Base-by-base conservation (phyloP, 1,140 invertebrate genomes). In the Condylostylus longicornis region DNA sequence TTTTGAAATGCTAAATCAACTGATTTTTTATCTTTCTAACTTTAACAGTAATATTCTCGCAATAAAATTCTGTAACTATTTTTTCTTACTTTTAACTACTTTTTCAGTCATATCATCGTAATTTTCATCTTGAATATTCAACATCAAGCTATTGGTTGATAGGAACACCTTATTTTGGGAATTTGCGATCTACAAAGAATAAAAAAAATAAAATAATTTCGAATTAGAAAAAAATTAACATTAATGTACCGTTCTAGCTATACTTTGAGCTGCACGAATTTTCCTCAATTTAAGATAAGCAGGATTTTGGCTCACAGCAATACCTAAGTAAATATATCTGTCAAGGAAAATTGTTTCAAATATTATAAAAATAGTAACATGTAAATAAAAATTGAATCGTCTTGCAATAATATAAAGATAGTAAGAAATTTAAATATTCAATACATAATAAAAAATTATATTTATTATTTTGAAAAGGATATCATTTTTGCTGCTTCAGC, bases 261-360 rank as follows among this genome's bases (percentile, higher is more conserved):
- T 98, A 53, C 80, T 90, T 57, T 98, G 93, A 4, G 96, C 88
- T 25, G 95, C 96, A 52, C 91, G 74, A 44, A 99, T 87, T 65
- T 98, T 99, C 44, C 96, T 73, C 43, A 99, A 64, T 60, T 99
- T 98, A 38, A 99, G 66, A 53, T 98, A 99, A 58, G 95, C 96
- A 45, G 94, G 93, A 67, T 97, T 98, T 59, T 77, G 71, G 38
- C 80, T 74, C 50, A 98, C 82, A 34, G 95, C 89, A 67, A 93
- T 73, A 66, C 95, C 95, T 67, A 98, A 82, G 81, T 91, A 62
- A 65, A 61, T 60, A 63, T 49, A 38, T 63, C 52, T 61, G 68
- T 79, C 71, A 82, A 82, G 75, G 70, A 69, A 66, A 66, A 64
- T n/a, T 37, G 38, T 21, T 6, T 42, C 41, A 38, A 13, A 32